phyloP scores from a whole-genome alignment of 1,140 invertebrate genomes.

The Melitaea cinxia region DNA sequence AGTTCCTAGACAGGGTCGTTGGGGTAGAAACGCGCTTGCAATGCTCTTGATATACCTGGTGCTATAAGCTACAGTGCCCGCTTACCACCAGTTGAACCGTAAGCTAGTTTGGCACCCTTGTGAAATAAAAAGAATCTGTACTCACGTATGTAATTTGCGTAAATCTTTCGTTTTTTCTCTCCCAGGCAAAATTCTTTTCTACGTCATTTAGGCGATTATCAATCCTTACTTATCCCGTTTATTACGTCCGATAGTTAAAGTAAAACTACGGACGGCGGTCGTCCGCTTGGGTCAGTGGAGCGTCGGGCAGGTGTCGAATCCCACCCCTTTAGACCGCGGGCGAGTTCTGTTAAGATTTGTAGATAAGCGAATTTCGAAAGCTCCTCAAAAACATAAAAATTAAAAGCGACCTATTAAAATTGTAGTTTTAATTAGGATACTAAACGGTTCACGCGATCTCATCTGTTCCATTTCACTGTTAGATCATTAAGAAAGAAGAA shows the following conservation, averaged over 20 bases:
- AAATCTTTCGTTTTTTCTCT: neutral
- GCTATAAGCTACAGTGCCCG: too few species aligned
- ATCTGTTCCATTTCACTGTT: too few species aligned
- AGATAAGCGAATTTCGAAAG: conserved; percentile 8
- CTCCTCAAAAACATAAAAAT: neutral
- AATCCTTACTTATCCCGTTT: neutral
- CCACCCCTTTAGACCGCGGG: conserved; percentile 7
- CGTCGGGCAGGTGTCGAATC: conserved; percentile 7
- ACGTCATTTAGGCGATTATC: neutral
- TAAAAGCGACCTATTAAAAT: neutral
- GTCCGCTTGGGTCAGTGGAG: conserved; percentile 4
- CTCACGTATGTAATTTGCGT: too few species aligned
- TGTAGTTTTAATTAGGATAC: neutral
- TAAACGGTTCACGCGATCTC: neutral
- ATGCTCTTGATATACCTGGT: too few species aligned
- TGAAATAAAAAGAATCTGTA: too few species aligned
- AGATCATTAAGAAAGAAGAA: neutral
- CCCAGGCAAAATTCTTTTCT: too few species aligned
- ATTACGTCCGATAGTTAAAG: neutral
- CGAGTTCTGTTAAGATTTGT: conserved; percentile 5
- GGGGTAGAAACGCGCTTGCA: too few species aligned
- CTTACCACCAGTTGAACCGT: too few species aligned
- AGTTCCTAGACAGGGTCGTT: too few species aligned
- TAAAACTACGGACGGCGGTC: neutral
- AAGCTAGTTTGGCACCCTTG: too few species aligned